phyloP scores from a whole-genome alignment of 2,797 vertebrate genomes.

The Malacoctenus gilli region DNA sequence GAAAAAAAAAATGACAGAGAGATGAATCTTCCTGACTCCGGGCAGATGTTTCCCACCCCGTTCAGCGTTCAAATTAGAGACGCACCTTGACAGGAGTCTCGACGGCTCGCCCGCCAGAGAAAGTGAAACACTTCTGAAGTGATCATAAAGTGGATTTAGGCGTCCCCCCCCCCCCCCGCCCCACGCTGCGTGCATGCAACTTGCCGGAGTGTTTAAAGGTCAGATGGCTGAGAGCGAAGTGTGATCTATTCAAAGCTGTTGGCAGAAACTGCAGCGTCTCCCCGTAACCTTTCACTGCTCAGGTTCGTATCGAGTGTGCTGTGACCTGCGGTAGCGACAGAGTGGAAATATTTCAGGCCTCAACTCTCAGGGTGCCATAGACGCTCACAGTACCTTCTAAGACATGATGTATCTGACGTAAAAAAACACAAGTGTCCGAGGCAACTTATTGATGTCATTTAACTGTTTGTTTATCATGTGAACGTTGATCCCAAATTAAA shows the following conservation, averaged over 20 bases:
- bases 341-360: slow-evolving; percentile 10
- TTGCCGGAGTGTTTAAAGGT: slow-evolving; percentile 64
- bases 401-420: slow-evolving; percentile 1
- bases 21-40: slow-evolving; percentile 82
- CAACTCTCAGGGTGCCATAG: slow-evolving; percentile 19
- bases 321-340: slow-evolving; percentile 44
- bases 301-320: slow-evolving; percentile 47
- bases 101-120: slow-evolving; percentile 9
- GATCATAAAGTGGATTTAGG: slow-evolving; percentile 43
- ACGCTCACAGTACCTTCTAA: slow-evolving; percentile 9
- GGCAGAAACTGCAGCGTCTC: slow-evolving; percentile 44
- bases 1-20: slow-evolving; percentile 82
- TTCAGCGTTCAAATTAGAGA: slow-evolving; percentile 72
- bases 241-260: slow-evolving; percentile 65
- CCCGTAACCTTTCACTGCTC: slow-evolving; percentile 64
- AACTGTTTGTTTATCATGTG: slow-evolving; percentile 29
- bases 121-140: slow-evolving; percentile 41
- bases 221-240: slow-evolving; percentile 65
- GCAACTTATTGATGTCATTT: slow-evolving; percentile 7
- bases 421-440: slow-evolving; percentile 19
- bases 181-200: slow-evolving; percentile 32
- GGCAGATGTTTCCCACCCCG: slow-evolving; percentile 73
- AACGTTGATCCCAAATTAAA: too few relatives aligned
- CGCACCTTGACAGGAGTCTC: slow-evolving; percentile 27
- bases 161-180: slow-evolving; percentile 16